A percentile compares a stretch with the other conserved stretches of the same genome.
Conservation (phyloP, 2,888 invertebrate genomes). For the Celastrina argiolus region DNA sequence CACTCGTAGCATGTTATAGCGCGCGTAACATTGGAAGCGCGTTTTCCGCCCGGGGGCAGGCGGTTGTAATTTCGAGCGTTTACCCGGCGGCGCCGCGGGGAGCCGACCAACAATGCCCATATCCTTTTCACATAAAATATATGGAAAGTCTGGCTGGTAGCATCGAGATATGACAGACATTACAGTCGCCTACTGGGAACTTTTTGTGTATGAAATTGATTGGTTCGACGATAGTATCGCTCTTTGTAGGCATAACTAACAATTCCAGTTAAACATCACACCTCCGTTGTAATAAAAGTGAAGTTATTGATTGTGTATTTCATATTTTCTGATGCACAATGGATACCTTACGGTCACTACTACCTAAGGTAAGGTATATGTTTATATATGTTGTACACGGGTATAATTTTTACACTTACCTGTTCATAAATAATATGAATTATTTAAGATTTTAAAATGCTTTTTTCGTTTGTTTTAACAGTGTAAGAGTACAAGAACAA, state of each 20-base stretch:
- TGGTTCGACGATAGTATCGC: slow-evolving; percentile 73
- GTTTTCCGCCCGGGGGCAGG: slow-evolving; percentile 47
- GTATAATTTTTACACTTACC: too few species aligned
- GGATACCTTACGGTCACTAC: too few species aligned
- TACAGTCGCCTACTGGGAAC: slow-evolving; percentile 67
- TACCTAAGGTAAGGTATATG: too few species aligned
- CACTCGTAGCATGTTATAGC: slow-evolving; percentile 25
- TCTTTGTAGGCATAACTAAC: slow-evolving; percentile 43
- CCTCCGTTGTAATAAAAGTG: not conserved
- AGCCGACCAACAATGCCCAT: slow-evolving; percentile 71
- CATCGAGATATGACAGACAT: slow-evolving; percentile 67
- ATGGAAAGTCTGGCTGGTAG: slow-evolving; percentile 73
- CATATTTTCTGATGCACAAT: not conserved
- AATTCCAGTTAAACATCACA: slow-evolving; percentile 1
- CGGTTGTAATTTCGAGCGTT: slow-evolving; percentile 76
- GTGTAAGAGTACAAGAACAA: not conserved
- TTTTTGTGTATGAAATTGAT: slow-evolving; percentile 78
- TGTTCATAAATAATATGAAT: too few species aligned
- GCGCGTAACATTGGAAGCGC: slow-evolving; percentile 75
- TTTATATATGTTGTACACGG: too few species aligned
- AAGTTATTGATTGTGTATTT: not conserved
- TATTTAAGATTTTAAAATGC: not conserved
- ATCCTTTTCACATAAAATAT: slow-evolving; percentile 78
- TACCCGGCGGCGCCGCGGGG: slow-evolving; percentile 69
- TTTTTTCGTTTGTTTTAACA: not conserved